Evolutionary conservation across 1,140 invertebrate species (phyloP).

Genomic region (Eriocheir sinensis): DNA sequence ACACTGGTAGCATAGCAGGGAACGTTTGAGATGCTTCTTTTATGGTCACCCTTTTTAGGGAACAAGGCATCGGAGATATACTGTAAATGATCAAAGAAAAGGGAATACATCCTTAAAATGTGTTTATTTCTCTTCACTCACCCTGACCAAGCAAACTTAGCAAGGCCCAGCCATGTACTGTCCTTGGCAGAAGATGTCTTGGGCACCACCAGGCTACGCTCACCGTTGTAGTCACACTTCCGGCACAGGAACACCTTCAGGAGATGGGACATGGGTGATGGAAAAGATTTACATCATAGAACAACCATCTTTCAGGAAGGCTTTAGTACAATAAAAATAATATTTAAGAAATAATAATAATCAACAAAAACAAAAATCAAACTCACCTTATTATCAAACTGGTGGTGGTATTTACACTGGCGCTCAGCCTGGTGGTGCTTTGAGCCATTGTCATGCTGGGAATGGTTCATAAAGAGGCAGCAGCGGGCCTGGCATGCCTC

Average conservation of each 20-base stretch:
- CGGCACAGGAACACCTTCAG: conserved; percentile 88
- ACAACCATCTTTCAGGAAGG: too few species aligned
- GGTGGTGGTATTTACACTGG: conserved; percentile 87
- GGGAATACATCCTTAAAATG: too few species aligned
- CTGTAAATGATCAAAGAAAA: too few species aligned
- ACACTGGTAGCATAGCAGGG: too few species aligned
- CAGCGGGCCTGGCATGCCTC: conserved; percentile 89
- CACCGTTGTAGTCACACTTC: conserved; percentile 85
- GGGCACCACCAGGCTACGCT: conserved; percentile 86
- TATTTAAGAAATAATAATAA: too few species aligned
- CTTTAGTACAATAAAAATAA: too few species aligned
- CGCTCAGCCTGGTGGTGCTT: conserved; percentile 66
- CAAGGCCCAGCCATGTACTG: conserved; percentile 87
- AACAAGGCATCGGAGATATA: too few species aligned
- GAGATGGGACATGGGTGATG: too few species aligned
- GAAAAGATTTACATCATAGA: too few species aligned
- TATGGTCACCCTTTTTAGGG: too few species aligned
- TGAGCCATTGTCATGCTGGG: conserved; percentile 86
- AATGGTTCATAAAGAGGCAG: conserved; percentile 89
- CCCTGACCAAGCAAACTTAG: conserved; percentile 91
- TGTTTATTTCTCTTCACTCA: conserved; percentile 82
- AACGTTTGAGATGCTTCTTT: too few species aligned
- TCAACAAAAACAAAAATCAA: too few species aligned
- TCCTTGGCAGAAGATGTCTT: conserved; percentile 85
- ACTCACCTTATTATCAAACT: conserved; percentile 87